Percentiles rank a stretch among this genome's conserved stretches.
phyloP scores from a whole-genome alignment of 2,113 vertebrate species.

The pig (Sus scrofa) region T2T-Sscrofa CM000819.6:111398501-111399000 shows the following conservation, averaged over 20 bases:
- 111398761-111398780: not conserved
- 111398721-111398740: not conserved
- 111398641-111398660: not conserved
- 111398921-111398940: not conserved
- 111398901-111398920: not conserved
- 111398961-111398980: not conserved
- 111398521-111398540: not conserved
- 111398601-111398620: not conserved
- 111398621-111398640: not conserved
- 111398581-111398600: not conserved
- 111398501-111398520: not conserved
- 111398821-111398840: not conserved
- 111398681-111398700: not conserved
- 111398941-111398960: not conserved
- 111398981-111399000: not conserved
- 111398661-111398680: not conserved
- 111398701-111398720: not conserved
- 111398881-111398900: not conserved
- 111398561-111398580: not conserved
- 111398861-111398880: not conserved
- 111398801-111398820: not conserved
- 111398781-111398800: not conserved
- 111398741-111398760: not conserved
- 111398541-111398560: not conserved
- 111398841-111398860: not conserved